Percentiles rank a stretch among this genome's conserved stretches.
Conservation (phyloP, 2,797 vertebrate species). For the Psittacula echo region DNA sequence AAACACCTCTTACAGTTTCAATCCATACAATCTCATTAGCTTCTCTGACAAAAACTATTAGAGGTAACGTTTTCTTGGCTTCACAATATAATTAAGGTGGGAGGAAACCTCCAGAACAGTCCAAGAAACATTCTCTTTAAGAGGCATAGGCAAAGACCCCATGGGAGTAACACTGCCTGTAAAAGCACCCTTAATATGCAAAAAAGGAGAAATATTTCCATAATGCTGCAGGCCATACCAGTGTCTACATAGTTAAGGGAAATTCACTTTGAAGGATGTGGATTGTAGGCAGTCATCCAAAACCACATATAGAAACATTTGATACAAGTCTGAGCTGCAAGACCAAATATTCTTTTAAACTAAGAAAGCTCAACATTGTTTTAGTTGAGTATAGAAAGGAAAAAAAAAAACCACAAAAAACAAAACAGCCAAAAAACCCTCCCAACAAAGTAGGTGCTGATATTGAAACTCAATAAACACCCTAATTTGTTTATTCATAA, state of each 20-base stretch:
- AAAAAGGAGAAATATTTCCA: slow-evolving; percentile 9
- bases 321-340: not conserved
- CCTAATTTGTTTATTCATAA: not conserved
- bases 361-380: not conserved
- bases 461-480: not conserved
- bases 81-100: not conserved
- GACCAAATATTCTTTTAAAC: not conserved
- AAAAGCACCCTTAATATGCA: not conserved
- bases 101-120: not conserved
- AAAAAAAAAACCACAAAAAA: not conserved
- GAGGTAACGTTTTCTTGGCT: not conserved
- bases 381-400: not conserved
- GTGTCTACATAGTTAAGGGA: not conserved
- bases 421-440: not conserved
- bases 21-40: not conserved
- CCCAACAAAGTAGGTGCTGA: not conserved
- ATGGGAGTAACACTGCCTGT: not conserved
- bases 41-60: not conserved
- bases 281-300: slow-evolving; percentile 4
- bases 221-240: not conserved
- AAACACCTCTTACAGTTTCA: not conserved
- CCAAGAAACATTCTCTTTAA: not conserved
- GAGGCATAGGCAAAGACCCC: not conserved
- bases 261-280: slow-evolving; percentile 15
- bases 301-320: not conserved